Evolutionary conservation across 2,888 invertebrate genomes (phyloP), one percentile per base, ranked within the genome.

Genomic region (Plagodis dolabraria): DNA sequence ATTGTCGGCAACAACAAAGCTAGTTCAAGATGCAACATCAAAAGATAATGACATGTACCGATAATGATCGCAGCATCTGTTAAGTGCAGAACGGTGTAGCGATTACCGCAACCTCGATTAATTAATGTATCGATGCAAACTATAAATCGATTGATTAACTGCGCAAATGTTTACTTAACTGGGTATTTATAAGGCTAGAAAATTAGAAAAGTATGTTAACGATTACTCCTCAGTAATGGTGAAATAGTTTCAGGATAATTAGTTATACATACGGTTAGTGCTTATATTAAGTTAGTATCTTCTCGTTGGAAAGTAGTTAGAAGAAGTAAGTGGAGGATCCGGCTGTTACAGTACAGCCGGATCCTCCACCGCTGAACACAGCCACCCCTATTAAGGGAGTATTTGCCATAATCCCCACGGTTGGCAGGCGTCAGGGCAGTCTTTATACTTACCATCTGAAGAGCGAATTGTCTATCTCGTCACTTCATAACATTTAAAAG

Each of bases 141-240:
- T 49, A 49, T 63, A 63, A 65, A 65, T 63, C 53, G 49, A 8
- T 58, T 62, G 65, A 65, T 63, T 65, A 60, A 60, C 56, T 46
- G 6, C 36, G 33, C 42, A 2, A 40, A 43, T 47, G 11, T 47
- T 53, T 52, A 53, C 53, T 53, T 53, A 47, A 42, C 33, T 47
- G 40, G 33, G 34, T 22, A 44, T 35, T 53, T 40, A 44, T 51
- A 42, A 33, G 42, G 49, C 11, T 11, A 11, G 5, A 34, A 12
- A 9, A 50, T 11, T 50, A 43, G 36, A 34, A 36, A 44, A 11
- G 10, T 11, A 9, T 38, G 38, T n/a, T n/a, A 5, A 7, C 33
- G 45, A 38, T 9, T 38, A 38, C 7, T 38, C 7, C 38, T 9
- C 7, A 38, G 38, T 38, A 8, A 38, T 38, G 7, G 7, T 1